Evolutionary conservation across 1,140 invertebrate genomes (phyloP), one percentile per base, ranked within the genome.

Genomic region (Octopus bimaculoides): DNA sequence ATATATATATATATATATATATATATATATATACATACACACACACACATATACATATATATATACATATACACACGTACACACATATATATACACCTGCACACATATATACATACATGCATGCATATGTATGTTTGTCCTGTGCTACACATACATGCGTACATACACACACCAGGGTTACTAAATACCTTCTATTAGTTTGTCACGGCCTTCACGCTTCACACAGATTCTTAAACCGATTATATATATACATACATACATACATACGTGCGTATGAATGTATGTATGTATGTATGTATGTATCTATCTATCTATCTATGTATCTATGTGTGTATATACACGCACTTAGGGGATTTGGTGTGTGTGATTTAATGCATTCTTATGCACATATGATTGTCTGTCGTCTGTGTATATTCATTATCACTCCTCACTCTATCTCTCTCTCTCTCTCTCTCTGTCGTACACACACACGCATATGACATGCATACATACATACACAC

Each of bases 231-330:
- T 17, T 3, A 9, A 61, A 61, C 9, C 17, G 17, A 61, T 61
- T 12, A 61, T 61, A 61, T 3, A 17, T 12, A 61, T 17, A 61
- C 56, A 61, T 61, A 61, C 17, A 69, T 74, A 75, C 55, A 55
- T 79, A 56, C 55, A 55, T 79, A 75, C 55, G 78, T 79, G 5
- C 74, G 71, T 74, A 54, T 79, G n/a, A n/a, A n/a, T n/a, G n/a
- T n/a, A n/a, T n/a, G n/a, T n/a, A n/a, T n/a, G n/a, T n/a, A n/a
- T n/a, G n/a, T n/a, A 66, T 79, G 52, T 74, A 26, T 79, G 41
- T 79, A 14, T 69, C 10, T 20, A 9, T 41, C 17, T 26, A 9
- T 78, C 5, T 41, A 10, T 5, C 7, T 78, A 56, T n/a, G 12
- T 78, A 55, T 78, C 10, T 54, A 78, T 61, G 17, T 17, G 17